Base-by-base conservation (phyloP, 2,797 vertebrate genomes). In the Paramormyrops hopkinsi region DNA sequence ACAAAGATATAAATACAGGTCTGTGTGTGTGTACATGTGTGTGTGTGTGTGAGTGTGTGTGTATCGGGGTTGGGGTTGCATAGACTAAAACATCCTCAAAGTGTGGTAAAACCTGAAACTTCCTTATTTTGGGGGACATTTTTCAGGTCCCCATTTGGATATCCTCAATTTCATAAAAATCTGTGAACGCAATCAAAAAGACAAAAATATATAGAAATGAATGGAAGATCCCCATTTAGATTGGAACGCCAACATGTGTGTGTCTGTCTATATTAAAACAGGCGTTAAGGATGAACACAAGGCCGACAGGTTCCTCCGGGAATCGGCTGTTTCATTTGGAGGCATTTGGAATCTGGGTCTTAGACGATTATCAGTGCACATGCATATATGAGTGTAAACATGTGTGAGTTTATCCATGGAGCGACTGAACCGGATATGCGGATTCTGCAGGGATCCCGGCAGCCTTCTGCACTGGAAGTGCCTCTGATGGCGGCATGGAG, bases 351-450 rank as follows among this genome's bases (percentile, higher is more conserved):
- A 44, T 51, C n/a, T 50, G 82, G n/a, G 48, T 84, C 44, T 84
- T 48, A 4, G n/a, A 51, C n/a, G 82, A 22, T 84, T 12, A 84
- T 84, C 82, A 8, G 22, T 51, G 82, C n/a, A 84, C 41, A 84
- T 29, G 41, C 82, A 29, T 29, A 84, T 51, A 84, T 29, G 82
- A 48, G 41, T 51, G 48, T 51, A 51, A 84, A 84, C 82, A 51
- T 84, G 82, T 50, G 82, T 51, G 44, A 79, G 82, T 84, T 48
- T 51, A 84, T 84, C 82, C 82, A 84, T 51, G 22, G n/a, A 84
- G 46, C 82, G 4, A 51, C 82, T 51, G 22, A 84, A 44, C 8
- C 48, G 9, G 82, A 84, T 51, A 14, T 4, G 11, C 9, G 48
- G 48, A n/a, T 22, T 12, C 41, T 8, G 82, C 44, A n/a, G 82